phyloP scores from a whole-genome alignment of 2,888 invertebrate genomes.

The Drosophila barbarae region DNA sequence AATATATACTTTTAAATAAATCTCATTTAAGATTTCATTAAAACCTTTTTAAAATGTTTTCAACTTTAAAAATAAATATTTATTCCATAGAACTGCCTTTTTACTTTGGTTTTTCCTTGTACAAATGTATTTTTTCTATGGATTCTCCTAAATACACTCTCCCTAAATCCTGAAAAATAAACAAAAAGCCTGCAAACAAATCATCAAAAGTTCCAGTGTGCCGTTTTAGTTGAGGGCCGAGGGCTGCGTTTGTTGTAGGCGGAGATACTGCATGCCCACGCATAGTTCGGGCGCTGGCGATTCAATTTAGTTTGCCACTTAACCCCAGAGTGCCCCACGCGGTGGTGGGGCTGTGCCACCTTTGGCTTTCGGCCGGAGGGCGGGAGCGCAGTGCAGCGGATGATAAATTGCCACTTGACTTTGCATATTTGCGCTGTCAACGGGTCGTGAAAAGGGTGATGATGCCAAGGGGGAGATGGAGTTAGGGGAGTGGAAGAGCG shows the following conservation, averaged over 20 bases:
- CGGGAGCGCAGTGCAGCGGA: conserved; percentile 44
- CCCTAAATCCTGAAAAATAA: not conserved
- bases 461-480: conserved; percentile 13
- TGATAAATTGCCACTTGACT: conserved; percentile 76
- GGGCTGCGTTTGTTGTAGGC: conserved; percentile 46
- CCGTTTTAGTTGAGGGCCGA: not conserved
- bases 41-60: not conserved
- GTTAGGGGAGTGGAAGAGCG: not conserved
- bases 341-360: conserved; percentile 24
- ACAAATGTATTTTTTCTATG: not conserved
- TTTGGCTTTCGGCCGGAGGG: conserved; percentile 16
- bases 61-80: not conserved
- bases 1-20: too few relatives aligned
- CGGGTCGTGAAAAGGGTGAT: conserved; percentile 40
- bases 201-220: conserved; percentile 5
- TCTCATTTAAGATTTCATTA: too few relatives aligned
- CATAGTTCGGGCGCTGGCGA: conserved; percentile 44
- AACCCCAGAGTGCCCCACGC: conserved; percentile 55
- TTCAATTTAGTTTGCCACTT: conserved; percentile 69
- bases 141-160: not conserved
- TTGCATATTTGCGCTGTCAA: conserved; percentile 65
- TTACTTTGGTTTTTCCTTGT: not conserved
- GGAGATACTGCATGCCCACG: conserved; percentile 49
- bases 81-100: not conserved
- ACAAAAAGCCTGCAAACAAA: not conserved